Evolutionary conservation across 2,888 invertebrate species (phyloP).

Genomic region (Peribatodes rhomboidaria): DNA sequence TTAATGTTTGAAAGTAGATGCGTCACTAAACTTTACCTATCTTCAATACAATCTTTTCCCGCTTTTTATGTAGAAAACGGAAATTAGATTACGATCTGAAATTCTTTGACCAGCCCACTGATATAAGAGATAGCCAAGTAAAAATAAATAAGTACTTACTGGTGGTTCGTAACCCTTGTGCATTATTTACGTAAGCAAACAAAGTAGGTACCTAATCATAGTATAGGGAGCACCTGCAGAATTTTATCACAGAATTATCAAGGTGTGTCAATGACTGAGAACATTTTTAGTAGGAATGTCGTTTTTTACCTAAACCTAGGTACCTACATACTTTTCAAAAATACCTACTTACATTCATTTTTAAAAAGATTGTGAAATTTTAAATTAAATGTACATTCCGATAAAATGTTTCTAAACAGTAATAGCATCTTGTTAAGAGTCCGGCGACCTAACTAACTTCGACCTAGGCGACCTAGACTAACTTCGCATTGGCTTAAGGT

Average conservation of each 20-base stretch:
- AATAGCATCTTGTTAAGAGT: no score
- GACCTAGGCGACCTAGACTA: no score
- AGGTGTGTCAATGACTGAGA: background rate
- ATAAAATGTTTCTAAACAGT: no score
- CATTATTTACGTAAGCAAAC: background rate
- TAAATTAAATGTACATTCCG: background rate
- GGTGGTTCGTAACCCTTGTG: background rate
- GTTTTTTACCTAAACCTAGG: background rate
- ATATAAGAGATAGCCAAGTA: background rate
- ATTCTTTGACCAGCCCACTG: background rate
- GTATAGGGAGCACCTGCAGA: background rate
- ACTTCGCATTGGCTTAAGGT: no score
- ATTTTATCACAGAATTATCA: background rate
- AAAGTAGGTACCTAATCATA: no score
- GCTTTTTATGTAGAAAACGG: conserved; percentile 22
- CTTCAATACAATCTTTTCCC: background rate
- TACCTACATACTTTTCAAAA: background rate
- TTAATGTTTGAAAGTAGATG: conserved; percentile 25
- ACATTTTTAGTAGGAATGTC: background rate
- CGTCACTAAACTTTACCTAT: conserved; percentile 21
- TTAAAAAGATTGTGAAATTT: background rate
- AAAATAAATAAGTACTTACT: background rate
- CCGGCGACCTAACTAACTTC: no score
- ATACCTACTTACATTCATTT: background rate
- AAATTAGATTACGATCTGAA: background rate